Evolutionary conservation across 2,888 invertebrate species (phyloP), one percentile per base, ranked within the genome.

Genomic region (Drosophila niveifrons): DNA sequence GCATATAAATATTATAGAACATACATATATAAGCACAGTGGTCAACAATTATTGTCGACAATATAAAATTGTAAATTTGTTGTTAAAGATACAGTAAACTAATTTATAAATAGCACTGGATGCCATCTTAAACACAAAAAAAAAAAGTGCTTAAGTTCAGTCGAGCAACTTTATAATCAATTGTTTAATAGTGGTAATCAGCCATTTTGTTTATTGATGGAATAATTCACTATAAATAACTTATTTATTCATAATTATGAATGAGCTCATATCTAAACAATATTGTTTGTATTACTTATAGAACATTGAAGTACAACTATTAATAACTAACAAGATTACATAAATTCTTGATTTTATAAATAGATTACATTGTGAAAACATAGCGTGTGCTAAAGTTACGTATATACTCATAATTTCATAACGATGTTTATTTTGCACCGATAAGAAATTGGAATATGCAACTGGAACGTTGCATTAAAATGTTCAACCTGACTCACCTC

Each of bases 1-100:
- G 77, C 50, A 39, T n/a, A n/a, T 8, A 10, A 23, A 39, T 10
- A 41, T 28, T 34, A 10, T 29, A 31, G 10, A 23, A 23, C 23
- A 1, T 18, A 4, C n/a, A 34, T 41, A 15, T 52, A 10, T 23
- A 3, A 52, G 39, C 13, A 39, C 52, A 52, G 28, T 52, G 52
- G 23, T 39, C 39, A 23, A 52, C n/a, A 39, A 36, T 11, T 23
- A 11, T 52, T 23, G 13, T 23, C 13, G 6, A n/a, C 10, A 10
- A 31, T 31, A 10, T 10, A 31, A 7, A 31, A 9, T 3, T 31
- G 6, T 2, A 3, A 8, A 31, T 31, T 31, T 8, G 8, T 8
- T 31, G 9, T 31, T 3, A 2, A 31, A 31, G 10, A 8, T 18
- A 18, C 6, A 23, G 23, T 23, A 23, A 23, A 23, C 23, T 23